Evolutionary conservation across 1,140 invertebrate genomes (phyloP).

Genomic region (Caenorhabditis elegans): DNA sequence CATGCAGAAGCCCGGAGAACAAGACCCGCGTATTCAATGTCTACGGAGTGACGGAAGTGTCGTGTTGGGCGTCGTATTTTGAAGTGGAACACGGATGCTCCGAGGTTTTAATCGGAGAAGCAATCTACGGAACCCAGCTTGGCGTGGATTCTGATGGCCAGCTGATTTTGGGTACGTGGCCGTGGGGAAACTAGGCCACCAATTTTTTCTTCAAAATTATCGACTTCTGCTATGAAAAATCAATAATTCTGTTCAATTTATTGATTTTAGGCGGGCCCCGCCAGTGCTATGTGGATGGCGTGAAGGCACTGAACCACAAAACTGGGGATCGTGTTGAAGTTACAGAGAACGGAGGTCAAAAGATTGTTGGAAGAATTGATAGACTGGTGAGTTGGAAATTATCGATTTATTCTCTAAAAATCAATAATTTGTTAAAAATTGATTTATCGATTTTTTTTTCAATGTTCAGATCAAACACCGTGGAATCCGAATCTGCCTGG

Average conservation of each 20-base stretch:
- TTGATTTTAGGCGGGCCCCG: not conserved
- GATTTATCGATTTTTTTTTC: no score
- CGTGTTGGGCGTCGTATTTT: constrained; percentile 30
- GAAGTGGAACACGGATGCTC: not conserved
- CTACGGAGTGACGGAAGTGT: constrained; percentile 43
- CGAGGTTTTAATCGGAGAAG: not conserved
- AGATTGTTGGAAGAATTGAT: not conserved
- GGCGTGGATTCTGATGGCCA: not conserved
- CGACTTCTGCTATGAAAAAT: no score
- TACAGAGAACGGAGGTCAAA: not conserved
- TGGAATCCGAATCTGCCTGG: not conserved
- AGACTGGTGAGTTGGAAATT: not conserved
- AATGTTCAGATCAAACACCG: not conserved
- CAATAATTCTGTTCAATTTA: no score
- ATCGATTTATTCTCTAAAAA: no score
- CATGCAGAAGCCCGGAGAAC: not conserved
- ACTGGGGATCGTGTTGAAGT: not conserved
- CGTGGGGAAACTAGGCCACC: no score
- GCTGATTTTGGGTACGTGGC: not conserved
- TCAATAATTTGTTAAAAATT: no score
- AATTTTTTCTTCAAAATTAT: no score
- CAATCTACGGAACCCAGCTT: not conserved
- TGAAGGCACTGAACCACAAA: not conserved
- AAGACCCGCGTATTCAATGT: constrained; percentile 15
- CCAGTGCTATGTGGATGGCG: not conserved